Percentiles rank a stretch among this genome's conserved stretches.
Conservation (phyloP, 2,797 vertebrate species). For the Philypnodon macrostomus region DNA sequence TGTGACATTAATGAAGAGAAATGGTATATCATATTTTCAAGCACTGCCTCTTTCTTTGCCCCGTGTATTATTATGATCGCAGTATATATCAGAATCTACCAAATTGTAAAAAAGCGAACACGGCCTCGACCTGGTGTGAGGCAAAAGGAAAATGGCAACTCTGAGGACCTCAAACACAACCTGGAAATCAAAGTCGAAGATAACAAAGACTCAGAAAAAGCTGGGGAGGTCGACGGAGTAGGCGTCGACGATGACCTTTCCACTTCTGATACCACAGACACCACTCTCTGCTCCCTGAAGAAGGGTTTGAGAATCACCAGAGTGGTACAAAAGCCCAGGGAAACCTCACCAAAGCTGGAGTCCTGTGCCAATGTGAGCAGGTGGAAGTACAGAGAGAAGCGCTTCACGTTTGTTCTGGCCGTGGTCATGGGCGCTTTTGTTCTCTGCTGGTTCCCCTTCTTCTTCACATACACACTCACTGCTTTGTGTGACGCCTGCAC, state of each 20-base stretch:
- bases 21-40: conserved; percentile 92
- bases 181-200: conserved; percentile 43
- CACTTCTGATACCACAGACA: conserved; percentile 83
- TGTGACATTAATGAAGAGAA: conserved; percentile 86
- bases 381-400: conserved; percentile 88
- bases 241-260: conserved; percentile 88
- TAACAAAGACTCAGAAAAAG: conserved; percentile 20
- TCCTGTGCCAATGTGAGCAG: conserved; percentile 71
- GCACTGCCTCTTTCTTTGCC: conserved; percentile 90
- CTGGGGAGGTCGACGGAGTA: conserved; percentile 71
- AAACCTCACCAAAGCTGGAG: conserved; percentile 71
- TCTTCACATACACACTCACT: conserved; percentile 89
- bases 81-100: conserved; percentile 93
- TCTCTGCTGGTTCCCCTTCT: conserved; percentile 96
- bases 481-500: conserved; percentile 80
- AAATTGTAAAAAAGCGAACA: conserved; percentile 90
- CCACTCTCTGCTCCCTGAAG: conserved; percentile 66
- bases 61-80: conserved; percentile 93
- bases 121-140: conserved; percentile 78
- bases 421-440: conserved; percentile 95
- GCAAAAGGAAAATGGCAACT: conserved; percentile 73
- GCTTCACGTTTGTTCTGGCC: conserved; percentile 92
- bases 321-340: conserved; percentile 79
- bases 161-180: conserved; percentile 22
- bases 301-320: conserved; percentile 73